Evolutionary conservation across 2,888 invertebrate species (phyloP).

Genomic region (Alloplasta piceator): DNA sequence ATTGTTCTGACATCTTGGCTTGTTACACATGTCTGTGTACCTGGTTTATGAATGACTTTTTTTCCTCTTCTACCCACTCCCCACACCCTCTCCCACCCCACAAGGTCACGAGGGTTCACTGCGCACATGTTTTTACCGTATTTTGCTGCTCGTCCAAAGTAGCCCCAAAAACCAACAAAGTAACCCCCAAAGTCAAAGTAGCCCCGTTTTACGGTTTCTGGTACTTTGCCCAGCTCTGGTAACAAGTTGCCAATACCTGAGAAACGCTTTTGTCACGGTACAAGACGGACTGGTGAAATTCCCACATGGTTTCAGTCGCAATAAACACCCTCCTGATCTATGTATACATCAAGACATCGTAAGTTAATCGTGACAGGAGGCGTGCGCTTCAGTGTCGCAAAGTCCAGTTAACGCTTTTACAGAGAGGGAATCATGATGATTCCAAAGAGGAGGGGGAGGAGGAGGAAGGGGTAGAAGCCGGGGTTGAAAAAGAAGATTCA

Average conservation of each 20-base stretch:
- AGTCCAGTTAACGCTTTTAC: slow-evolving; percentile 50
- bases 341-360: slow-evolving; percentile 46
- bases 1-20: too few relatives aligned
- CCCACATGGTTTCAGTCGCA: slow-evolving; percentile 36
- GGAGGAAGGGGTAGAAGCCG: not conserved
- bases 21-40: too few relatives aligned
- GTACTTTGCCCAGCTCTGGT: too few relatives aligned
- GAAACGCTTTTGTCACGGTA: slow-evolving; percentile 13
- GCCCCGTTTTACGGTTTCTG: too few relatives aligned
- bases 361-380: slow-evolving; percentile 49
- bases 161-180: too few relatives aligned
- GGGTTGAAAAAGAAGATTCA: slow-evolving; percentile 3
- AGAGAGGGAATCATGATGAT: slow-evolving; percentile 38
- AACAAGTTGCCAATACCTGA: slow-evolving; percentile 13
- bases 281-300: not conserved
- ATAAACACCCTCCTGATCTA: slow-evolving; percentile 27
- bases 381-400: slow-evolving; percentile 35
- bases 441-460: not conserved
- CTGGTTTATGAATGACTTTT: too few relatives aligned
- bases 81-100: too few relatives aligned
- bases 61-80: too few relatives aligned
- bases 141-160: too few relatives aligned
- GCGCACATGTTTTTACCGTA: too few relatives aligned
- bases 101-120: too few relatives aligned
- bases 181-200: too few relatives aligned